Evolutionary conservation across 2,888 invertebrate genomes (phyloP), one percentile per base, ranked within the genome.

Genomic region (Ametastegia equiseti): DNA sequence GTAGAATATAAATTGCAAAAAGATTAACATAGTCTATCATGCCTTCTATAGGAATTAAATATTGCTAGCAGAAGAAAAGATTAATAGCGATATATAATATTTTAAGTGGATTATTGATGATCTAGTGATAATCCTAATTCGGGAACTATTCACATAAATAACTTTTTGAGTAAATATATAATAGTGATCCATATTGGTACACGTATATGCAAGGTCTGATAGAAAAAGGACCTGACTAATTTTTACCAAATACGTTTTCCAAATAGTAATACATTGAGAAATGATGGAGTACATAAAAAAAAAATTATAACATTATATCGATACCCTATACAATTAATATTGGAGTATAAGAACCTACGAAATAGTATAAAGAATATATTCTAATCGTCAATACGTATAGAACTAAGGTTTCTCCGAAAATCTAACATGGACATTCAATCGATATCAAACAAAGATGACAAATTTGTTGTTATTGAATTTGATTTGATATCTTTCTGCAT

Each of bases 21-120:
- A 47, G 47, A 47, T 71, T 30, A 69, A 69, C 36, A 71, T 47
- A 71, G 71, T 71, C 71, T 71, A 71, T 71, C 71, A 71, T 71
- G 71, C 71, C 71, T 71, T 71, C 71, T 47, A 71, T 27, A 71
- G 23, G 47, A 71, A 45, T 45, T 71, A 71, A 71, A 45, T 71
- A 71, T 47, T 23, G 23, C 71, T 47, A 45, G 47, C 30, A 71
- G 30, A 47, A 27, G 30, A 5, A 47, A 47, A 71, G 15, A 19
- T 45, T n/a, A n/a, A 47, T n/a, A 47, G n/a, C 45, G n/a, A 65
- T 19, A 39, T 54, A 5, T 30, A n/a, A n/a, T n/a, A 65, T 65
- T 6, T 39, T 19, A 39, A 9, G 19, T 11, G 23, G 39, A 67
- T 39, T 39, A n/a, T n/a, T 30, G n/a, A 71, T 71, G n/a, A 13